Conservation (phyloP, 2,113 vertebrate genomes). For the Spheniscus mendiculus region DNA sequence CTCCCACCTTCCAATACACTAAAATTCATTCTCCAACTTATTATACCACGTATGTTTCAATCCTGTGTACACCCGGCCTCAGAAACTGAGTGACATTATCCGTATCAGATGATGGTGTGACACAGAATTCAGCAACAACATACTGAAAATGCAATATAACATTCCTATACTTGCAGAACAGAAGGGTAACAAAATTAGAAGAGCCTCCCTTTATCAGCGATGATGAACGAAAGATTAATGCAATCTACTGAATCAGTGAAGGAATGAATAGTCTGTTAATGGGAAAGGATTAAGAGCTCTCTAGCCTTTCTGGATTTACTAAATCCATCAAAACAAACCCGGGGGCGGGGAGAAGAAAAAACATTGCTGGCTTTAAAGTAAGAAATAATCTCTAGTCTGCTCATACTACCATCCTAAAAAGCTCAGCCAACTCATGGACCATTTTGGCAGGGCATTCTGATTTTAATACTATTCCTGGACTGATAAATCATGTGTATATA, state of each 20-base stretch:
- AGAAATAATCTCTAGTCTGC: not conserved
- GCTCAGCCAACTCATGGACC: not conserved
- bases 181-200: not conserved
- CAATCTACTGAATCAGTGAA: not conserved
- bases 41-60: not conserved
- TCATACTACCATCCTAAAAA: not conserved
- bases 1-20: not conserved
- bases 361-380: not conserved
- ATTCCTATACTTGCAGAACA: not conserved
- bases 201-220: not conserved
- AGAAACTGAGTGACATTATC: not conserved
- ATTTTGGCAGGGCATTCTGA: not conserved
- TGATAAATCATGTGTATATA: not conserved
- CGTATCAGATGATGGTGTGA: not conserved
- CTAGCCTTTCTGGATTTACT: not conserved
- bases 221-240: constrained; percentile 17
- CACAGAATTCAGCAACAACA: not conserved
- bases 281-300: not conserved
- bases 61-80: not conserved
- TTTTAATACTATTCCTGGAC: not conserved
- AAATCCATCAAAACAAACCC: not conserved
- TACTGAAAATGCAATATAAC: not conserved
- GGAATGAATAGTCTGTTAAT: not conserved
- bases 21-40: not conserved
- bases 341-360: not conserved